Conservation (phyloP, 2,888 invertebrate genomes). For the Venusia cambrica region DNA sequence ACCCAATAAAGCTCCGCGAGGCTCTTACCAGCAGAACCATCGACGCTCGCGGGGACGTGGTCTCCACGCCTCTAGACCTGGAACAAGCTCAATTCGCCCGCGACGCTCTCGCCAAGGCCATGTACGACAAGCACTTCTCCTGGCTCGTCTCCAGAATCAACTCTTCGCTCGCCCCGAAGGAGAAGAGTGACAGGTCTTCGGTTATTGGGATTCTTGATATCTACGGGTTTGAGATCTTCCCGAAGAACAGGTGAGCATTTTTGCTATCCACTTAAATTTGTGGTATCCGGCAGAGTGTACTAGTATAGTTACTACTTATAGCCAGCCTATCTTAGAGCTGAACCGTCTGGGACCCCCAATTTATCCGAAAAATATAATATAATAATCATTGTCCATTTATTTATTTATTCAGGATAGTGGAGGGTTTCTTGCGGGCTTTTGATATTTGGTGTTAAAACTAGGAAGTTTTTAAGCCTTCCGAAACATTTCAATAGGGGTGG, state of each 20-base stretch:
- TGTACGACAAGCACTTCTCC: constrained; percentile 94
- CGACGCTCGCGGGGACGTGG: constrained; percentile 91
- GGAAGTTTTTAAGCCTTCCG: too few species aligned
- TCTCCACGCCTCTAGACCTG: constrained; percentile 88
- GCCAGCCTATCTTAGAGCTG: too few species aligned
- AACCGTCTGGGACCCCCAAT: too few species aligned
- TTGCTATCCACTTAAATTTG: background rate
- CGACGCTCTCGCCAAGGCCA: constrained; percentile 94
- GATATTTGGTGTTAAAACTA: too few species aligned
- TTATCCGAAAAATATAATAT: too few species aligned
- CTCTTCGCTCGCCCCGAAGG: constrained; percentile 84
- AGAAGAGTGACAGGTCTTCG: constrained; percentile 78
- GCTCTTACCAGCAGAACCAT: constrained; percentile 93
- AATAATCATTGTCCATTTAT: too few species aligned
- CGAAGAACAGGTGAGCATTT: constrained; percentile 87
- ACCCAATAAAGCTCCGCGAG: constrained; percentile 82
- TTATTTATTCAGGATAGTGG: too few species aligned
- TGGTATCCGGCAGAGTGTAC: too few species aligned
- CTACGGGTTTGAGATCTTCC: constrained; percentile 97
- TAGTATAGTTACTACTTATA: too few species aligned
- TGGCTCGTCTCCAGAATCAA: constrained; percentile 94
- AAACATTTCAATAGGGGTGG: too few species aligned
- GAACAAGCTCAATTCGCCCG: constrained; percentile 93
- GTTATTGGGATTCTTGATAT: constrained; percentile 96
- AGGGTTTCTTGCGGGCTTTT: too few species aligned